These are phyloP conservation scores for Dicerorhinus sumatrensis DNA, from an alignment of 2,113 vertebrate species.

Conservation along the genomic window DNA sequence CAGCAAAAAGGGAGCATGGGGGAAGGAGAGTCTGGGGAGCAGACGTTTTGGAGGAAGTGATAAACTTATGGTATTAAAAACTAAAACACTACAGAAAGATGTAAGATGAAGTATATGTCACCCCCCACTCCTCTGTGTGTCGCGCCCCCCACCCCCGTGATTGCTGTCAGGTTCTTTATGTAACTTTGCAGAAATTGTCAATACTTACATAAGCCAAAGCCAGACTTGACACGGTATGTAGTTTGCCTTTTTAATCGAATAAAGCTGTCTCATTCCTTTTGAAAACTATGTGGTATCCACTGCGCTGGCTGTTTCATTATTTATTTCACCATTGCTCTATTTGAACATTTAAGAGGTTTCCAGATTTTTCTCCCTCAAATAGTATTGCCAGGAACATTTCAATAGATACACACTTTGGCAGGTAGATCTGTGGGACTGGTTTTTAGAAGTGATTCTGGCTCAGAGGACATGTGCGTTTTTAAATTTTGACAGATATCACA, in stretches of 20 bases:
- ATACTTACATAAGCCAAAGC: not conserved
- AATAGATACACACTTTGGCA: not conserved
- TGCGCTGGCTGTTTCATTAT: not conserved
- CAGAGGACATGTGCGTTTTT: not conserved
- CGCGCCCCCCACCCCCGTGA: not conserved
- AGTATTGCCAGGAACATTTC: not conserved
- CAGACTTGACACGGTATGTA: fast-evolving
- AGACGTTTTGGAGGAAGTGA: constrained; percentile 53
- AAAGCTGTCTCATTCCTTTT: not conserved
- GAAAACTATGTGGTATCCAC: not conserved
- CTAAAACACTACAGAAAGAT: not conserved
- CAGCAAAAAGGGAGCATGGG: not conserved
- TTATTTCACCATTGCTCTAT: not conserved
- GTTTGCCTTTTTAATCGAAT: not conserved
- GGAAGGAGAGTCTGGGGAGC: not conserved
- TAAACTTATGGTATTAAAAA: not conserved
- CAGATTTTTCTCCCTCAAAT: not conserved
- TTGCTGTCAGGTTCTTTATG: not conserved
- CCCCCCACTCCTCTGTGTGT: fast-evolving
- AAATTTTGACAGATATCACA: not conserved
- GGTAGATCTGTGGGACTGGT: not conserved
- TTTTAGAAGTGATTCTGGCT: not conserved
- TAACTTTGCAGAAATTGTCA: not conserved
- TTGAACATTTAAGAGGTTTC: not conserved
- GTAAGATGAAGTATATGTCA: not conserved